Base-by-base conservation (phyloP, 2,113 vertebrate species). In the Tupaia chinensis region DNA sequence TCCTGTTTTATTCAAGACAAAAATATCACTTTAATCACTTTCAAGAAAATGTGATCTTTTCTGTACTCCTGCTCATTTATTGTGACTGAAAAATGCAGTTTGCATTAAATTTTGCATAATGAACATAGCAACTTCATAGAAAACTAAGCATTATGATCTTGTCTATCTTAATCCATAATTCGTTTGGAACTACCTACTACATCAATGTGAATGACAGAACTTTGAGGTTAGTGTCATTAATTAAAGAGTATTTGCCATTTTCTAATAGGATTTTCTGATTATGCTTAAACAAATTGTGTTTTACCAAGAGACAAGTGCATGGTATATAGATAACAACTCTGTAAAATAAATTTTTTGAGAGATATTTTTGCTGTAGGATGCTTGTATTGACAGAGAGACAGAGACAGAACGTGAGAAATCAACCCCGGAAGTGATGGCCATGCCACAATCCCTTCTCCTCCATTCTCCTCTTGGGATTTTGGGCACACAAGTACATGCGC, bases 1-100 rank as follows among this genome's bases (percentile, higher is more conserved):
- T 97, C 65, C 92, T 97, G 78, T 89, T 98, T 98, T 97, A 98
- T 98, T 98, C 97, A 98, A 98, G 91, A 97, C 97, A 95, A 98
- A 98, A 98, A 97, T 98, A 98, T 97, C 87, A 97, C 96, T 98
- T 98, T 97, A 98, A 98, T 98, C 93, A 96, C 94, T 98, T 98
- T 98, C 95, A 98, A 97, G 96, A 98, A 98, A 98, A 98, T 96
- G 91, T 82, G 86, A 98, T 97, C 91, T 95, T 98, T 94, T 93
- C 95, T 97, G 60, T 97, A 95, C 87, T 98, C 87, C 91, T 97
- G 93, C 93, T 82, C 83, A 98, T 98, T 98, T 98, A 98, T 98
- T 98, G 97, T 98, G 91, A 94, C 93, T 97, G 95, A 98, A 95
- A 98, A 98, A 98, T 98, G 98, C 93, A 97, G 65, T 98, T 98